Conservation (phyloP, 1,140 invertebrate genomes). For the Drosophila nigrodunni region DNA sequence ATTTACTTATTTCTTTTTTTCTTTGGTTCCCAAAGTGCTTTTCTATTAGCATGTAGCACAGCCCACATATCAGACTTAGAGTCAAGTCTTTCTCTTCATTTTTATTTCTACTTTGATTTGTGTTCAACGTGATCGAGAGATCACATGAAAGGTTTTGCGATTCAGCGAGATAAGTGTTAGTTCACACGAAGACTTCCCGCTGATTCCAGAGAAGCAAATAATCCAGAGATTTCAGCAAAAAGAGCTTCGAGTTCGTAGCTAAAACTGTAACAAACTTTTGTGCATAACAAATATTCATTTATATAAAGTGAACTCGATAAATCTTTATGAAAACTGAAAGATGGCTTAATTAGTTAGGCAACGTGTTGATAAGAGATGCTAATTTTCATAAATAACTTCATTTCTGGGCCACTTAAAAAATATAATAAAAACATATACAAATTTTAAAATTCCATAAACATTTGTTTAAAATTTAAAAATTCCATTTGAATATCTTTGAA, state of each 20-base stretch:
- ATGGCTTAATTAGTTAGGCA: neutral
- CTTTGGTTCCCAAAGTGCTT: conserved; percentile 52
- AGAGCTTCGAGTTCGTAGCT: neutral
- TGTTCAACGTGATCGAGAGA: conserved; percentile 51
- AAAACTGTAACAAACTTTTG: neutral
- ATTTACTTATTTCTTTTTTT: neutral
- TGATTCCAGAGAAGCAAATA: conserved; percentile 23
- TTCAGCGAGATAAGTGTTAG: conserved; percentile 42
- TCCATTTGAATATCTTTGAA: conserved; percentile 2
- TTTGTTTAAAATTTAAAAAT: conserved; percentile 4
- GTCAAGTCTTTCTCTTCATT: conserved; percentile 28
- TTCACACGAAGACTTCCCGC: conserved; percentile 30
- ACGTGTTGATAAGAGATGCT: conserved; percentile 2
- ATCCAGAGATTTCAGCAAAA: neutral
- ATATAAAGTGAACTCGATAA: neutral
- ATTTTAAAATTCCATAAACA: conserved; percentile 14
- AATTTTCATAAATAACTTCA: conserved; percentile 22
- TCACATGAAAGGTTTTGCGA: conserved; percentile 60
- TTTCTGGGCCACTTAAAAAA: neutral
- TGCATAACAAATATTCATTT: neutral
- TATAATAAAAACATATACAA: neutral
- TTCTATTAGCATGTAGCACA: conserved; percentile 69
- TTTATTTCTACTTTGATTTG: conserved; percentile 61
- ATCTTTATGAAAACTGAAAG: conserved; percentile 19
- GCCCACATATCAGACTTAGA: conserved; percentile 50